These are phyloP conservation scores for Halictus ligatus DNA, from an alignment of 2,888 invertebrate species.

Conservation along the genomic window DNA sequence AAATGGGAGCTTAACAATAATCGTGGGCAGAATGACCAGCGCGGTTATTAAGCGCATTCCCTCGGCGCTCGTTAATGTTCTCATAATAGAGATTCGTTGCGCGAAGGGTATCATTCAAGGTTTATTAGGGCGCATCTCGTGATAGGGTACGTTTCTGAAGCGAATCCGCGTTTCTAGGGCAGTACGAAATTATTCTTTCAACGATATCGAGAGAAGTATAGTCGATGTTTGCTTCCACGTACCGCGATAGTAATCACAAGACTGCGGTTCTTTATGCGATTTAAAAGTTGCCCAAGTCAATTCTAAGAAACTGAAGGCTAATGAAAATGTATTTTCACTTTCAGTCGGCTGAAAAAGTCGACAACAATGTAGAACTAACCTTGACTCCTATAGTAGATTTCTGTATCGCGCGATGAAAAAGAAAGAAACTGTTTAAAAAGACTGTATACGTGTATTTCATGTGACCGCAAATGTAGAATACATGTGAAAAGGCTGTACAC, in stretches of 20 bases:
- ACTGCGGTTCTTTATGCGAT: not conserved
- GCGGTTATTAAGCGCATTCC: conserved; percentile 35
- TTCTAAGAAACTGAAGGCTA: not conserved
- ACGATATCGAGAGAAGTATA: not conserved
- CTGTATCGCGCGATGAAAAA: not conserved
- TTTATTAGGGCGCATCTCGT: not conserved
- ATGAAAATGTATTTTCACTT: not conserved
- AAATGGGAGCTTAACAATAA: conserved; percentile 29
- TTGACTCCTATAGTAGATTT: not conserved
- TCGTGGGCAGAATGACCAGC: not conserved
- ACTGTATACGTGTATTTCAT: not conserved
- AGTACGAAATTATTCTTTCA: not conserved
- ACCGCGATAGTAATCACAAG: not conserved
- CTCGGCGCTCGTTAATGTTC: not conserved
- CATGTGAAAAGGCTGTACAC: not conserved
- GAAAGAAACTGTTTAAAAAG: not conserved
- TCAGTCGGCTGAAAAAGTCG: not conserved
- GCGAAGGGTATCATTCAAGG: not conserved
- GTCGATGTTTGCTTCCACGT: too few species aligned
- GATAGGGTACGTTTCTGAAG: not conserved
- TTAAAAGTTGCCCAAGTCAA: not conserved
- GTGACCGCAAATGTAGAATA: not conserved
- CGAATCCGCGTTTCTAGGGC: not conserved
- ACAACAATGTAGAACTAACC: not conserved
- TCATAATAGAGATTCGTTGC: conserved; percentile 10